Percentiles rank a stretch among this genome's conserved stretches.
Evolutionary conservation across 1,140 invertebrate species (phyloP).

Genomic region (Meloidogyne chitwoodi): DNA sequence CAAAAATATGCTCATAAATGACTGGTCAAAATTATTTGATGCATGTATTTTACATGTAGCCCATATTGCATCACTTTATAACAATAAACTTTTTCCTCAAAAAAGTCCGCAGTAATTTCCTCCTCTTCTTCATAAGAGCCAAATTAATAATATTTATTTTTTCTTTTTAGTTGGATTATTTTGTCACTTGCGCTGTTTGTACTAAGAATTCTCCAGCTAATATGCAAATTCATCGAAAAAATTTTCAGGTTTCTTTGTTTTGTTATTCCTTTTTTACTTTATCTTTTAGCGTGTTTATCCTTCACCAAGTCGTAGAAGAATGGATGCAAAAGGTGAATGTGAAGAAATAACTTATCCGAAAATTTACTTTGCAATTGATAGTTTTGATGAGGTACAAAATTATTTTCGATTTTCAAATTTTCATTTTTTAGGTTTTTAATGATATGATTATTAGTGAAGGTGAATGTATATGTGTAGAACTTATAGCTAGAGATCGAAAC

Average conservation of each 20-base stretch:
- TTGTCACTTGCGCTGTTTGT: slow-evolving; percentile 90
- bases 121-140: too few relatives aligned
- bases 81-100: too few relatives aligned
- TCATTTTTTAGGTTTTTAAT: slow-evolving; percentile 73
- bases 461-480: slow-evolving; percentile 95
- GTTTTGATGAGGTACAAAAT: slow-evolving; percentile 74
- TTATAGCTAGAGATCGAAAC: slow-evolving; percentile 80
- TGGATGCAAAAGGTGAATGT: slow-evolving; percentile 94
- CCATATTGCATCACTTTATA: too few relatives aligned
- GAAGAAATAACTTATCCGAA: slow-evolving; percentile 98
- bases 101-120: too few relatives aligned
- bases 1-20: too few relatives aligned
- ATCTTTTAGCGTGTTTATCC: slow-evolving; percentile 78
- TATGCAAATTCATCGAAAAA: slow-evolving; percentile 84
- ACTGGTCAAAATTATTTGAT: too few relatives aligned
- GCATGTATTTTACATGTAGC: too few relatives aligned
- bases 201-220: slow-evolving; percentile 92
- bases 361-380: slow-evolving; percentile 97
- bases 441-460: slow-evolving; percentile 88
- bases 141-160: background rate
- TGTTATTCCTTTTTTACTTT: slow-evolving; percentile 10
- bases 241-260: slow-evolving; percentile 71
- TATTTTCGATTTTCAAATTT: background rate
- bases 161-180: slow-evolving; percentile 74
- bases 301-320: slow-evolving; percentile 85